Percentiles rank a stretch among this genome's conserved stretches.
phyloP scores from a whole-genome alignment of 1,140 invertebrate genomes.

The Hermetia illucens region DNA sequence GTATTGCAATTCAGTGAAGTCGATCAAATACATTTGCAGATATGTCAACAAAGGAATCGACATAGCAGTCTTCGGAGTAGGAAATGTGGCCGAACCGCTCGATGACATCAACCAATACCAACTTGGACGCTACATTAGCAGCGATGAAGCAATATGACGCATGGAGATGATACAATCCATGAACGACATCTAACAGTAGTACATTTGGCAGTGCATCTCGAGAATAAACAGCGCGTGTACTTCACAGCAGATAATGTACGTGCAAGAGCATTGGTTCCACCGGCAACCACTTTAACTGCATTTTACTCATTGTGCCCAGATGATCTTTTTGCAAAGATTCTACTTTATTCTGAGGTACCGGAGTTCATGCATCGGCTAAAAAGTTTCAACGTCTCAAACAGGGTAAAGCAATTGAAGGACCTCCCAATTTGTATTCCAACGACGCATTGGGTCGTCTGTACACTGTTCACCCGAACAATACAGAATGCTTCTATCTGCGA shows the following conservation, averaged over 20 bases:
- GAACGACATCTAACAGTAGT: slow-evolving; percentile 22
- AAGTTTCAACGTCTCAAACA: neutral
- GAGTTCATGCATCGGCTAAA: neutral
- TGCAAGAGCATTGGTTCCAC: neutral
- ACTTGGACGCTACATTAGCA: slow-evolving; percentile 28
- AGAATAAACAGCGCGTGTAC: neutral
- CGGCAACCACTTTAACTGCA: neutral
- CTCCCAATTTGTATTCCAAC: neutral
- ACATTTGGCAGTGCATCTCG: slow-evolving; percentile 12
- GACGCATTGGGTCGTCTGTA: neutral
- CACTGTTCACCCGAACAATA: neutral
- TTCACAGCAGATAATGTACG: neutral
- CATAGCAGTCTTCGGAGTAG: slow-evolving; percentile 8
- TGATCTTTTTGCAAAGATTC: neutral
- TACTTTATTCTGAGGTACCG: neutral
- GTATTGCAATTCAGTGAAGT: slow-evolving; percentile 26
- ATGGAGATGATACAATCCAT: slow-evolving; percentile 18
- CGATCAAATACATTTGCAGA: slow-evolving; percentile 30
- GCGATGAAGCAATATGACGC: slow-evolving; percentile 29
- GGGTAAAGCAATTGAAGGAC: neutral
- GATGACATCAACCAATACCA: slow-evolving; percentile 15
- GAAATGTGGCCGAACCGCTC: neutral
- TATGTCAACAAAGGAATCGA: slow-evolving; percentile 31
- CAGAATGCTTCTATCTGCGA: neutral
- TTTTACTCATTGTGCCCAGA: neutral